Base-by-base conservation (phyloP, 2,888 invertebrate genomes). In the Xestoiulus laeticollis region DNA sequence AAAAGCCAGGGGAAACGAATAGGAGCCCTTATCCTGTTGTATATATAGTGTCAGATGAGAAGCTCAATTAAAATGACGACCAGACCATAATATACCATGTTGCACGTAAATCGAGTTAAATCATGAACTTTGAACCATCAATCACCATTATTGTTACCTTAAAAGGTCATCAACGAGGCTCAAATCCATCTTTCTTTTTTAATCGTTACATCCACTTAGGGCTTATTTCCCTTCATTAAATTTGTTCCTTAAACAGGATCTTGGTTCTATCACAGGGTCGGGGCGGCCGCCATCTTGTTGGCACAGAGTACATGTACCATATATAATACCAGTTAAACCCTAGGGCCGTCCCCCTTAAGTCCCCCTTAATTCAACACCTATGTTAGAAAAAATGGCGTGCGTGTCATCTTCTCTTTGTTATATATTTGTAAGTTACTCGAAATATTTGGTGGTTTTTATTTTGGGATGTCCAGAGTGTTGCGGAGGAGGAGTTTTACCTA, bases 351-450 rank as follows among this genome's bases (percentile, higher is more conserved):
- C 6, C 68, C 26, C n/a, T 26, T n/a, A 26, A 68, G 19, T 48
- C 68, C 2, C 68, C 26, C 10, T n/a, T 38, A 38, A 22, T 59
- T 6, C n/a, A n/a, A n/a, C n/a, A n/a, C n/a, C n/a, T 59, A 19
- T 59, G 59, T 59, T 68, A 68, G 68, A 26, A 22, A 68, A 68
- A 68, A 68, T 68, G 26, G 68, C 26, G 68, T 68, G n/a, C 68
- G 59, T 68, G 68, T 26, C 68, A 68, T 68, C 53, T 53, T 53
- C 68, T 68, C 68, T 68, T 68, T 68, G 68, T 68, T 68, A 68
- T 26, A 68, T 68, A 68, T 68, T 68, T 68, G 26, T 26, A 68
- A 26, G 26, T 68, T 68, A 68, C 68, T 68, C 68, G 68, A 68
- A 68, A 68, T 38, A 38, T 38, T 38, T 38, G 4, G 59, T 22